Percentiles rank a stretch among this genome's conserved stretches.
phyloP scores from a whole-genome alignment of 2,797 vertebrate species.

The Arremon brunneinucha region DNA sequence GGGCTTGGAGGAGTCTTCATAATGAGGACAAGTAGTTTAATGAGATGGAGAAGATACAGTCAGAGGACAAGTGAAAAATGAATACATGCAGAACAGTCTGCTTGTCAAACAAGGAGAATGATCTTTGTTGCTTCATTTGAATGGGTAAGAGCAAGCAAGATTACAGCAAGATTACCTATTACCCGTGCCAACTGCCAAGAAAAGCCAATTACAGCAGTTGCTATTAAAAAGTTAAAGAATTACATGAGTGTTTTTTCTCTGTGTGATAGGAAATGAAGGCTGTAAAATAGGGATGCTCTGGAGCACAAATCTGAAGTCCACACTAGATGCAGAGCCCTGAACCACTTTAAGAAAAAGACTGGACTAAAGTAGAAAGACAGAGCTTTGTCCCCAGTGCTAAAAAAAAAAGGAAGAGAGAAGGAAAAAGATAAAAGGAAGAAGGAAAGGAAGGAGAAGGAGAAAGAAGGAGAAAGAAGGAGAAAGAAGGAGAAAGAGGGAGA shows the following conservation, averaged over 20 bases:
- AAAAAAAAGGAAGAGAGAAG: not conserved
- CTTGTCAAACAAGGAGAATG: not conserved
- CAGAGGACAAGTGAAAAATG: constrained; percentile 35
- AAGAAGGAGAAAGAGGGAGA: no score
- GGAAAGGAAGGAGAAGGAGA: no score
- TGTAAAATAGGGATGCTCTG: not conserved
- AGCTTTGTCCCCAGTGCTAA: not conserved
- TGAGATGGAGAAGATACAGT: constrained; percentile 3
- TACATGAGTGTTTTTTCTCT: not conserved
- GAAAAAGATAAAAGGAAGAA: not conserved
- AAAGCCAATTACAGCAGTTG: not conserved
- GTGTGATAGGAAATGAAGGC: not conserved
- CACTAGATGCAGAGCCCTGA: not conserved
- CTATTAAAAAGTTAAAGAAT: not conserved
- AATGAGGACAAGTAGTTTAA: constrained; percentile 52
- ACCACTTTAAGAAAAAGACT: not conserved
- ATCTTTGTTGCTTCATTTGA: constrained; percentile 26
- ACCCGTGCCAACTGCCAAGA: not conserved
- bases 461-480: no score
- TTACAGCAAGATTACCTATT: not conserved
- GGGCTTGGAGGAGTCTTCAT: constrained; percentile 5
- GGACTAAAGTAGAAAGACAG: not conserved
- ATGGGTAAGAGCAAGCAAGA: not conserved
- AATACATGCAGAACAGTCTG: not conserved
- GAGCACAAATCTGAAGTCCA: not conserved